Evolutionary conservation across 2,888 invertebrate genomes (phyloP), one percentile per base, ranked within the genome.

Genomic region (Alcis repandata): DNA sequence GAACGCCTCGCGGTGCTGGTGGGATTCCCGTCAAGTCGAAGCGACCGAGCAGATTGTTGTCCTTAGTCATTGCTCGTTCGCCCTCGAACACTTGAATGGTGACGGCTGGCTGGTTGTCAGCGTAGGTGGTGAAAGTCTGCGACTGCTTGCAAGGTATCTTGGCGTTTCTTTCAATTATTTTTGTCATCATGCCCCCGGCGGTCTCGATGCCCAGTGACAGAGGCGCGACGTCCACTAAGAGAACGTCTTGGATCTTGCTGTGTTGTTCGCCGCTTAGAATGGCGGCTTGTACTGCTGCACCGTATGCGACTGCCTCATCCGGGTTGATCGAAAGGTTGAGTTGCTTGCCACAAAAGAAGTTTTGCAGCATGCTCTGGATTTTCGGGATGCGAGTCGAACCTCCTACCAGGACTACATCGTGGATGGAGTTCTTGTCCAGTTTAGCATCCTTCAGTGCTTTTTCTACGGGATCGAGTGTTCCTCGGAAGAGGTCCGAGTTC

Each of bases 311-410:
- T 0, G 97, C 97, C 83, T 97, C 97, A 76, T 97, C 97, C 0
- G 97, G 97, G 81, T 97, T 97, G 76, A 97, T 96, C 4, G 96
- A 96, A 32, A 96, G 88, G 80, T 96, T 96, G 7, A 97, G 87
- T 43, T 94, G 90, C 84, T 96, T 97, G 32, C 96, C 96, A 73
- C 94, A 95, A 94, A 97, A 97, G 92, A 95, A 97, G 85, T 95
- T 96, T 85, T 96, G 95, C 32, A 97, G 88, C 83, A 97, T 93
- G 71, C 89, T 95, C 83, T 97, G 97, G 53, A 97, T 95, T 83
- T 97, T 97, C 0, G 97, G 97, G 56, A 97, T 97, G 56, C 97
- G 95, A 0, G 96, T 97, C 0, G 97, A 97, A 19, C 97, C 97
- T 13, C 97, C 97, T 32, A 97, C 97, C 11, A 97, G 91, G 0